Evolutionary conservation across 2,113 vertebrate species (phyloP).

Genomic region (Ceyx melanurus): DNA sequence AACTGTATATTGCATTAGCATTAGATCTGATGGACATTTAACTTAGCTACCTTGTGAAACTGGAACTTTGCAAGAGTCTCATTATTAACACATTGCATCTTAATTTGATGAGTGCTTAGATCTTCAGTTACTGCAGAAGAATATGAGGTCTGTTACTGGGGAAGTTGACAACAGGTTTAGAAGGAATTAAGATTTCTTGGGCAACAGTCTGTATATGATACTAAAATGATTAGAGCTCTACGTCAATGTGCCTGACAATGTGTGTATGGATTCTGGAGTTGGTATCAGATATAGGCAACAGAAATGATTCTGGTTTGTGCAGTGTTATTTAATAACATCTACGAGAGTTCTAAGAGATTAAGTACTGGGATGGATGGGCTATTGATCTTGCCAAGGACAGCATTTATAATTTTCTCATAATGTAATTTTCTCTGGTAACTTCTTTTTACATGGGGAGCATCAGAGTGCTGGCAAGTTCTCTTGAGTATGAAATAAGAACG

Average conservation of each 20-base stretch:
- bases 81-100: not conserved
- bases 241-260: not conserved
- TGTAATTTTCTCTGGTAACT: not conserved
- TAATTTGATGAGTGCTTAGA: not conserved
- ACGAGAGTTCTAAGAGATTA: not conserved
- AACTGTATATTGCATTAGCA: not conserved
- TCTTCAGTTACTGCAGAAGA: not conserved
- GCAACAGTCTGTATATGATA: not conserved
- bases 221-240: not conserved
- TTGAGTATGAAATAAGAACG: not conserved
- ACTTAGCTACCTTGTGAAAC: not conserved
- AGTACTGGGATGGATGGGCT: not conserved
- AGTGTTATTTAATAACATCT: not conserved
- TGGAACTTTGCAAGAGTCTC: not conserved
- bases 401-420: not conserved
- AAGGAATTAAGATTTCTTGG: not conserved
- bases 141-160: not conserved
- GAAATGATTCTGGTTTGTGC: not conserved
- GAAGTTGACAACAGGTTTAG: not conserved
- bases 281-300: not conserved
- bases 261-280: not conserved
- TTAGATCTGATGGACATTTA: accelerated
- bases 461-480: not conserved
- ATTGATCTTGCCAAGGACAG: not conserved
- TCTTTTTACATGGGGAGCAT: not conserved